Percentiles rank a stretch among this genome's conserved stretches.
Evolutionary conservation across 2,888 invertebrate genomes (phyloP).

Genomic region (Philopedon plagiatum): DNA sequence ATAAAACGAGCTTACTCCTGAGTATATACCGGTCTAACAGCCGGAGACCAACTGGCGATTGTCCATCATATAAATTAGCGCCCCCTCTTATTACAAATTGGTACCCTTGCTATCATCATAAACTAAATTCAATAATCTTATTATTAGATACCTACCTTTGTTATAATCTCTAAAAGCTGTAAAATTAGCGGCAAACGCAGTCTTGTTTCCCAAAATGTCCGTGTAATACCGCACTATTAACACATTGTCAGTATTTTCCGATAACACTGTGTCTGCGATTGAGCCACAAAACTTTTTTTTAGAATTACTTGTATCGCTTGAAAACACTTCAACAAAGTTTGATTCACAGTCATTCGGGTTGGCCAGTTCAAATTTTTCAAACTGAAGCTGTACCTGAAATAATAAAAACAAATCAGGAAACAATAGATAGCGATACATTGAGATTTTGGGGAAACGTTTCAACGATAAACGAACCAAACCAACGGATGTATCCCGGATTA

Average conservation of each 20-base stretch:
- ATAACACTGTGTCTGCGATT: constrained; percentile 83
- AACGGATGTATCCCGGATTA: no score
- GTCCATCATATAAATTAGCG: no score
- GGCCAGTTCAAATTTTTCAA: constrained; percentile 76
- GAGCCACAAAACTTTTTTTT: constrained; percentile 87
- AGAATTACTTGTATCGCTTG: constrained; percentile 75
- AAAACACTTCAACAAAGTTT: constrained; percentile 84
- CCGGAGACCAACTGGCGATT: no score
- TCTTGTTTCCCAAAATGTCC: constrained; percentile 72
- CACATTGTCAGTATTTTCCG: constrained; percentile 73
- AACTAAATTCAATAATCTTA: no score
- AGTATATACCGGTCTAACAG: no score
- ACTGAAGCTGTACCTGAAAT: constrained; percentile 79
- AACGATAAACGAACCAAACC: no score
- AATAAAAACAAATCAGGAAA: constrained; percentile 51
- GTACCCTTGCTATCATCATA: no score
- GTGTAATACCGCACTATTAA: constrained; percentile 84
- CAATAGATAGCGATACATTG: neutral
- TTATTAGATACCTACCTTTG: constrained; percentile 63
- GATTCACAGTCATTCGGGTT: constrained; percentile 84
- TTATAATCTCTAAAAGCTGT: constrained; percentile 81
- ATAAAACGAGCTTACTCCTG: no score
- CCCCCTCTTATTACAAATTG: no score
- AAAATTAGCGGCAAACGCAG: constrained; percentile 80
- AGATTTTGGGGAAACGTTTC: neutral